phyloP scores from a whole-genome alignment of 2,113 vertebrate genomes.

The Callipepla californica region DNA sequence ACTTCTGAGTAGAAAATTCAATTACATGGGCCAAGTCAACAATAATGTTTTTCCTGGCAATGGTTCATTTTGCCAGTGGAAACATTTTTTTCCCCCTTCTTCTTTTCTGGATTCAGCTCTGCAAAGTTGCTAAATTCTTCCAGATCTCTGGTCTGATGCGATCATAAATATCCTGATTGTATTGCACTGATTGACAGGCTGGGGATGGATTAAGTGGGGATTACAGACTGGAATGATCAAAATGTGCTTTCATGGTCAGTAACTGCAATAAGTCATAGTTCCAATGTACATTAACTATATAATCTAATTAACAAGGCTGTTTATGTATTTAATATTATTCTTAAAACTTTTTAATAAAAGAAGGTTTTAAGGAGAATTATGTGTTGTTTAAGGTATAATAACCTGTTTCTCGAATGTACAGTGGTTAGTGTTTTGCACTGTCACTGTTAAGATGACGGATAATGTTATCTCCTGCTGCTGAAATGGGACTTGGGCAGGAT shows the following conservation, averaged over 20 bases:
- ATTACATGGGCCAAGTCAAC: slow-evolving; percentile 75
- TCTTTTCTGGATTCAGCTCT: slow-evolving; percentile 71
- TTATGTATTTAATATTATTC: slow-evolving; percentile 76
- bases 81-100: slow-evolving; percentile 38
- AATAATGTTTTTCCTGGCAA: slow-evolving; percentile 77
- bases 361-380: slow-evolving; percentile 70
- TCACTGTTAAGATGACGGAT: slow-evolving; percentile 16
- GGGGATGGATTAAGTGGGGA: slow-evolving; percentile 77
- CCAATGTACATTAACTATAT: slow-evolving; percentile 75
- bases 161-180: slow-evolving; percentile 81
- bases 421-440: slow-evolving; percentile 22
- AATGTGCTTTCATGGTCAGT: slow-evolving; percentile 77
- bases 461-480: slow-evolving; percentile 17
- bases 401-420: slow-evolving; percentile 38
- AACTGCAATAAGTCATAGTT: slow-evolving; percentile 72
- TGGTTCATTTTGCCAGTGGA: slow-evolving; percentile 68
- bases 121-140: slow-evolving; percentile 79
- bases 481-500: slow-evolving; percentile 4
- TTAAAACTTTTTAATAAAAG: slow-evolving; percentile 75
- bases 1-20: slow-evolving; percentile 75
- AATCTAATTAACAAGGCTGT: slow-evolving; percentile 79
- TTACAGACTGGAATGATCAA: slow-evolving; percentile 77
- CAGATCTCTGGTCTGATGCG: slow-evolving; percentile 76
- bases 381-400: slow-evolving; percentile 62
- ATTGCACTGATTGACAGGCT: slow-evolving; percentile 78